These are phyloP conservation scores for Psittacara wagleri DNA, from an alignment of 2,113 vertebrate genomes.

Conservation along the genomic window DNA sequence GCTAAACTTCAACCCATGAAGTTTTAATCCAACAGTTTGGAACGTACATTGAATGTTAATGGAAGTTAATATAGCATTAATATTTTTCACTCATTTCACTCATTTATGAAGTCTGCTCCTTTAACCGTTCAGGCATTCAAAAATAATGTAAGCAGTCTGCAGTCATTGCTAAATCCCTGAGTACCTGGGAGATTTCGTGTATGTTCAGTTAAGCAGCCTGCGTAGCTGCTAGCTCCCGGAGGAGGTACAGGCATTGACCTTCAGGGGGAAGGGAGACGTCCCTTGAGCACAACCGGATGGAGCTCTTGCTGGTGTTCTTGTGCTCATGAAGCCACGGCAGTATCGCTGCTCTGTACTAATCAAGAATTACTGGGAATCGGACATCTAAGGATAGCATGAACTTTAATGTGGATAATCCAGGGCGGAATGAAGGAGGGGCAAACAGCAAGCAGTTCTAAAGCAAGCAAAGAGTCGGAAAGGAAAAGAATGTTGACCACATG, in stretches of 20 bases:
- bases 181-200: neutral
- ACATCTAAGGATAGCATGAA: conserved; percentile 67
- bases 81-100: neutral
- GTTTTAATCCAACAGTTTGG: neutral
- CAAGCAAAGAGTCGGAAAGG: neutral
- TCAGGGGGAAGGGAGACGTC: conserved; percentile 15
- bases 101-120: neutral
- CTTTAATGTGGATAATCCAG: conserved; percentile 43
- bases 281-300: neutral
- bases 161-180: neutral
- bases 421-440: neutral
- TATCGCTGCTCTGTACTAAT: conserved; percentile 61
- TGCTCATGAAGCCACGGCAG: neutral
- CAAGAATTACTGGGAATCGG: conserved; percentile 63
- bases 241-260: conserved; percentile 45
- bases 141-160: neutral
- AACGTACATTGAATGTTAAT: neutral
- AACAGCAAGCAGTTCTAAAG: conserved; percentile 40
- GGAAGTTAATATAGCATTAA: neutral
- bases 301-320: neutral
- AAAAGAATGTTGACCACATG: neutral
- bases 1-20: neutral
- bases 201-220: neutral
- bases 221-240: neutral
- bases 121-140: neutral